Evolutionary conservation across 35 echinoderm and acorn worm genomes (phyloP), one percentile per base, ranked within the genome.

Genomic region (Patiria miniata): DNA sequence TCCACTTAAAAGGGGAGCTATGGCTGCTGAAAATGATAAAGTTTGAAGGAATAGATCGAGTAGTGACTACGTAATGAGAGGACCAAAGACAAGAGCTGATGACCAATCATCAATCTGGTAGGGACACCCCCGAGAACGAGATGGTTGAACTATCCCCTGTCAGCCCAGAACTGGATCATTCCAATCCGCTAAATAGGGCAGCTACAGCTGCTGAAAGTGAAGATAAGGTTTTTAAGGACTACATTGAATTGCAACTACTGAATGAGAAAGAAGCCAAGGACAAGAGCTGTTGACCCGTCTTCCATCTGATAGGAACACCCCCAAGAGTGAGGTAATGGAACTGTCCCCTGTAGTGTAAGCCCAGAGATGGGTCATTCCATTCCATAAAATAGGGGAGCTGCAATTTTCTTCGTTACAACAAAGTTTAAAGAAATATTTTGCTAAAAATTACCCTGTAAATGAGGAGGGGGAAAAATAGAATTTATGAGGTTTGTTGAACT

Each of bases 111-210:
- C 65, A 18, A 73, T 73, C 42, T 47, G 42, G 42, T 60, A 73
- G 65, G 65, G 65, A 32, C 65, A 73, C 65, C 0, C 7, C 34
- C 2, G 2, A 34, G 7, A 36, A 7, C 34, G 65, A 73, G 26
- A 23, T 73, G 14, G 65, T 73, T 18, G 65, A 73, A 30, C 65
- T 73, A 2, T 73, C 65, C 65, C 65, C 65, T 7, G 65, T 73
- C 7, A 26, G 34, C 65, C 65, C 65, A 3, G 65, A 34, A 30
- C 65, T 23, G 65, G 65, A 73, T 26, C 65, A 73, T 73, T 73
- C 65, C 65, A 73, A 32, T 73, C 65, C 29, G 65, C 65, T 73
- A 23, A 30, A 34, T 26, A 73, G 30, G 65, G 65, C 19, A 5
- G 29, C 34, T 30, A 34, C 21, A 23, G 65, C 65, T 73, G 30